Base-by-base conservation (phyloP, 1,140 invertebrate species). In the Trachelipus rathkii region DNA sequence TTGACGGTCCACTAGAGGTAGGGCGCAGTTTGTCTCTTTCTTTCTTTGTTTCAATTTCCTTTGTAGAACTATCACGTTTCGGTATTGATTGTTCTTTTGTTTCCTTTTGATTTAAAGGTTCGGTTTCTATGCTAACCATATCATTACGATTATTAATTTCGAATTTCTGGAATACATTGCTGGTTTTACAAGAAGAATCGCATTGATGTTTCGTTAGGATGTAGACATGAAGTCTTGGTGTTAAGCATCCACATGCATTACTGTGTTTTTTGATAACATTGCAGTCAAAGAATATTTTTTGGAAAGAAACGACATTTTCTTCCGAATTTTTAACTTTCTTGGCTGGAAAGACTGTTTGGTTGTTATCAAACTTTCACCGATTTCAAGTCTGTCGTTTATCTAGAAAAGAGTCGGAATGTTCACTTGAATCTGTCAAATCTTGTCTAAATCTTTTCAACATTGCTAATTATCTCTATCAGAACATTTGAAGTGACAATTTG, bases 221-320 rank as follows among this genome's bases (percentile, higher is more conserved):
- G 67, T 78, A 78, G 11, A 75, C 72, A 44, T 78, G 77, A n/a
- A 78, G 77, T 19, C 77, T 71, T 19, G 77, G 77, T 45, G 74
- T 78, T 24, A 44, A 24, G 53, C 77, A 78, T 45, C 45, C 45
- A 73, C 77, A 78, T 44, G 46, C 67, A 10, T 46, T 72, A 24
- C 71, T 73, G 19, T 78, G 77, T 10, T 76, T 44, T 10, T 73
- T 74, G 15, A 78, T 50, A 9, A 78, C 45, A 43, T 70, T 45
- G 53, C 77, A 78, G 45, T 76, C 75, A 19, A 75, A 78, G 10
- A 60, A 21, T 33, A 78, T 78, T 70, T 72, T 76, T 44, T 78
- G 50, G 19, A 13, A 60, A 13, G 50, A 60, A 13, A 60, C 50
- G 11, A 19, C 4, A 13, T 60, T 13, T 60, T 60, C 50, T 60